A percentile compares a stretch with the other conserved stretches of the same genome.
Conservation (phyloP, 1,140 invertebrate genomes). For the Acyrthosiphon pisum region DNA sequence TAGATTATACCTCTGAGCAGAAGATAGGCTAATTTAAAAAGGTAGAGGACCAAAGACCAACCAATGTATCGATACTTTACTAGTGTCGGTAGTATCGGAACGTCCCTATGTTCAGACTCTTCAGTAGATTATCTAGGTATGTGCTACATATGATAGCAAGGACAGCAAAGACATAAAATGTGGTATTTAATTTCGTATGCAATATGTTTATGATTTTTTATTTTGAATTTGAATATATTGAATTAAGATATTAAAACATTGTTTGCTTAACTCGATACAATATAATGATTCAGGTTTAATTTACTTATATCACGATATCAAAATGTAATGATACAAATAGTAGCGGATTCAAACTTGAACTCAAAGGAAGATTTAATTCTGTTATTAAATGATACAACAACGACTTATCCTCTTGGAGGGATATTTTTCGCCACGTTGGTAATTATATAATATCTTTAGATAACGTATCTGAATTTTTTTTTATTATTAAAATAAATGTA, state of each 20-base stretch:
- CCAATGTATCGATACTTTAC: no score
- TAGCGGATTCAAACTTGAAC: constrained; percentile 31
- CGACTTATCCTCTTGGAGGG: neutral
- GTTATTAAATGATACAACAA: constrained; percentile 10
- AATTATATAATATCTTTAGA: neutral
- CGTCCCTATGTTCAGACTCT: no score
- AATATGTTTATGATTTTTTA: no score
- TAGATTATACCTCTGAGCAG: no score
- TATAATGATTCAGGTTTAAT: neutral
- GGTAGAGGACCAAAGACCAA: no score
- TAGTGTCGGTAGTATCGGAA: no score
- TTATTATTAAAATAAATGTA: no score
- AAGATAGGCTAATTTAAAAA: no score
- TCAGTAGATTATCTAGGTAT: no score
- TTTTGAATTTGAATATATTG: neutral
- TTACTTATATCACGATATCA: constrained; percentile 21
- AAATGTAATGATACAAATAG: constrained; percentile 5
- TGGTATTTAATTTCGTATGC: no score
- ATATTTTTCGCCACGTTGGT: constrained; percentile 19
- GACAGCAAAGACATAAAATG: no score
- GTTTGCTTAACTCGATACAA: neutral
- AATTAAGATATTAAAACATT: neutral
- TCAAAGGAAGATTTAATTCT: constrained; percentile 22
- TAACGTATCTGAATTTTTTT: neutral
- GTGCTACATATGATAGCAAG: no score